Conservation (phyloP, 2,797 vertebrate genomes). For the Neosilurus mollespiculum region DNA sequence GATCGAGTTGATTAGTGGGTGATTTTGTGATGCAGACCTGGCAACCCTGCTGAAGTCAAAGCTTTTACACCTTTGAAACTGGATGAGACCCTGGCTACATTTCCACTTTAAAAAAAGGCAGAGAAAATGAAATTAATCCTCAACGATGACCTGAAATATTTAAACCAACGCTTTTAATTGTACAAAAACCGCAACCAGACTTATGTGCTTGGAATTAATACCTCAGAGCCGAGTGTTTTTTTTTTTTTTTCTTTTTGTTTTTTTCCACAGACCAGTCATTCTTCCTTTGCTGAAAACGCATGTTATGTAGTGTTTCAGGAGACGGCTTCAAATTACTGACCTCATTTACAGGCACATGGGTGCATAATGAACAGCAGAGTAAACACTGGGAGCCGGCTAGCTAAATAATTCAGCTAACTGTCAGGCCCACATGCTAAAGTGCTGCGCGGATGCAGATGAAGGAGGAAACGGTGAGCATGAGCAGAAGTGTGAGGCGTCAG, state of each 20-base stretch:
- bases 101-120: background rate
- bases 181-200: background rate
- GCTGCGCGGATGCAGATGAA: constrained; percentile 56
- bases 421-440: constrained; percentile 52
- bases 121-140: background rate
- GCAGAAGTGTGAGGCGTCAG: background rate
- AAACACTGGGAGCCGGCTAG: constrained; percentile 60
- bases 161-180: background rate
- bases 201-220: too few relatives aligned
- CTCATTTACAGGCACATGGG: constrained; percentile 73
- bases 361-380: constrained; percentile 70
- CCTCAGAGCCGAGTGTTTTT: too few relatives aligned
- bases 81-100: background rate
- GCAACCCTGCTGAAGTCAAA: background rate
- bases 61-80: too few relatives aligned
- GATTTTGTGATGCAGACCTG: constrained; percentile 2
- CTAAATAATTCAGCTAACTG: constrained; percentile 76
- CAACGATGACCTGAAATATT: background rate
- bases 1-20: background rate
- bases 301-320: constrained; percentile 52
- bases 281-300: constrained; percentile 30
- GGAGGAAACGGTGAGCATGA: constrained; percentile 40
- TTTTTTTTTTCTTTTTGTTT: background rate
- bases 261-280: constrained; percentile 27
- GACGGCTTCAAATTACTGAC: constrained; percentile 59